Evolutionary conservation across 2,113 vertebrate genomes (phyloP), one percentile per base, ranked within the genome.

Genomic region (Psittacula cyanocephala): DNA sequence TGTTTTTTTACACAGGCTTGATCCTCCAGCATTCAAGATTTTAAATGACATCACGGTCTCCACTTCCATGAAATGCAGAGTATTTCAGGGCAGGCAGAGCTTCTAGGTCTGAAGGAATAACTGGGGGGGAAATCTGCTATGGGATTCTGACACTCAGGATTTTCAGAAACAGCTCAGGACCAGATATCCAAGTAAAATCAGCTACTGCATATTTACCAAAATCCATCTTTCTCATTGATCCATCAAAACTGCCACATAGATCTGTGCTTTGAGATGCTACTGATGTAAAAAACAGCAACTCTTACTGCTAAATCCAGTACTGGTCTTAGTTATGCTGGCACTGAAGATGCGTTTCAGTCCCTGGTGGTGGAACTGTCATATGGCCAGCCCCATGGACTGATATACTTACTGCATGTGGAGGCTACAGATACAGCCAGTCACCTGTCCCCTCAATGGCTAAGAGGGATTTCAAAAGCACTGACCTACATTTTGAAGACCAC

Each of bases 371-470:
- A 91, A 96, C 47, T 94, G 89, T 93, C 91, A 89, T 49, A 67
- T 0, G 0, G 93, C 85, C 89, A 96, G 90, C 44, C 29, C 55
- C 68, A 23, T 14, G 44, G 93, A 89, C 49, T 63, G 87, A 95
- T 94, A 79, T 1, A 39, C 90, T 75, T 19, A 20, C 49, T 63
- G 85, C 59, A 74, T 67, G 79, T 64, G 68, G 37, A 93, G 79
- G 81, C 93, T 93, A 39, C 85, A 94, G 91, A 94, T 77, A 90
- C 53, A 83, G 88, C 85, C 71, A 83, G 90, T 96, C 95, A 96
- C 93, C 94, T 95, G 89, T 82, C 47, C 59, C 87, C 86, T 88
- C 86, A 72, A 80, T 0, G 0, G 87, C 89, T 88, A 76, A 8
- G 1, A 86, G 62, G 37, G 75, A 71, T 81, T 88, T 47, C 81